Conservation (phyloP, 2,113 vertebrate genomes). For the Orcinus orca region DNA sequence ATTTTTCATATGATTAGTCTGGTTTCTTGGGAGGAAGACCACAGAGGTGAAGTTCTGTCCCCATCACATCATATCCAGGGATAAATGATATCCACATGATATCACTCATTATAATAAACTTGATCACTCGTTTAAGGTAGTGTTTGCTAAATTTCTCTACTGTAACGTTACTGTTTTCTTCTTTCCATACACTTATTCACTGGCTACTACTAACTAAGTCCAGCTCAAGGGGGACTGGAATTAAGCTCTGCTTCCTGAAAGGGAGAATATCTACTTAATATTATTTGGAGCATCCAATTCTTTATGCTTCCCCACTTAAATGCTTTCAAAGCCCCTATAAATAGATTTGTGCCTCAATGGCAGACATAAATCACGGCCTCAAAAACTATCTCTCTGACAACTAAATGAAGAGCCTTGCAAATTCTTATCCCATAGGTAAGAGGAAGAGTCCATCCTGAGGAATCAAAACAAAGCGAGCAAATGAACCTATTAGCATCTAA, state of each 20-base stretch:
- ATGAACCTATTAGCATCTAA: conserved; percentile 55
- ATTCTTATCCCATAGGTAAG: not conserved
- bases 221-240: not conserved
- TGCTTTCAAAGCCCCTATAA: not conserved
- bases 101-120: not conserved
- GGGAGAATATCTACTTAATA: not conserved
- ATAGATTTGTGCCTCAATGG: not conserved
- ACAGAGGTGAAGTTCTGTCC: not conserved
- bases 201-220: not conserved
- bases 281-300: not conserved
- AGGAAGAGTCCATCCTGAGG: not conserved
- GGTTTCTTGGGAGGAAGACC: not conserved
- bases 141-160: not conserved
- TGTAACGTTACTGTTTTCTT: not conserved
- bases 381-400: not conserved
- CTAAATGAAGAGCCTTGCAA: conserved; percentile 22
- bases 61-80: not conserved
- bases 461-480: conserved; percentile 59
- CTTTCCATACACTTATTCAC: not conserved
- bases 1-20: not conserved
- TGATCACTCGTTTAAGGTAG: not conserved
- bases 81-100: not conserved
- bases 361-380: not conserved
- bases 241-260: not conserved
- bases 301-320: conserved; percentile 16